A percentile compares a stretch with the other conserved stretches of the same genome.
These are phyloP conservation scores for Melanaphis sacchari DNA, from an alignment of 1,140 invertebrate species.

Conservation along the genomic window DNA sequence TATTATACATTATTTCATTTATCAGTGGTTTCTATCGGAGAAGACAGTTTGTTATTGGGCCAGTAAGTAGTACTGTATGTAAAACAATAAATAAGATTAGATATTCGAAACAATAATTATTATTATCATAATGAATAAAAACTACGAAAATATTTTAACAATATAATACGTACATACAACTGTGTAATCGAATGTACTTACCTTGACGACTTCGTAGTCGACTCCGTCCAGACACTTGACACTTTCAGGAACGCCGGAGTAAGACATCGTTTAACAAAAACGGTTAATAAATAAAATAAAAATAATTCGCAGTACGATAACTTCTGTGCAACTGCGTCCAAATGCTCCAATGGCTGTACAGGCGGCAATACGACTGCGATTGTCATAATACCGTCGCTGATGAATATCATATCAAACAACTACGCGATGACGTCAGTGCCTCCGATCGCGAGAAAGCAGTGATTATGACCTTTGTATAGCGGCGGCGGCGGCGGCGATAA, in stretches of 20 bases:
- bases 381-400: background rate
- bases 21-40: background rate
- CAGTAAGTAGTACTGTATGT: too few species aligned
- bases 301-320: background rate
- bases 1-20: background rate
- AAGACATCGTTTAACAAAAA: background rate
- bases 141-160: background rate
- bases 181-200: background rate
- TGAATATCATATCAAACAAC: background rate
- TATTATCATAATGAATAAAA: background rate
- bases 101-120: background rate
- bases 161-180: background rate
- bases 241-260: background rate
- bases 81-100: background rate
- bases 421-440: background rate
- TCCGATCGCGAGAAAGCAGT: too few species aligned
- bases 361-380: background rate
- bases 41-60: background rate
- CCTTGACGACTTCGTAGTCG: slow-evolving; percentile 38
- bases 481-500: background rate
- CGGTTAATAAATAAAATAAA: background rate
- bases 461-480: background rate
- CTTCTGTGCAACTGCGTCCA: background rate
- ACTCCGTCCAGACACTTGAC: slow-evolving; percentile 21
- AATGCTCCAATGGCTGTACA: background rate